Evolutionary conservation across 2,888 invertebrate species (phyloP), one percentile per base, ranked within the genome.

Genomic region (Cerceris rybyensis): DNA sequence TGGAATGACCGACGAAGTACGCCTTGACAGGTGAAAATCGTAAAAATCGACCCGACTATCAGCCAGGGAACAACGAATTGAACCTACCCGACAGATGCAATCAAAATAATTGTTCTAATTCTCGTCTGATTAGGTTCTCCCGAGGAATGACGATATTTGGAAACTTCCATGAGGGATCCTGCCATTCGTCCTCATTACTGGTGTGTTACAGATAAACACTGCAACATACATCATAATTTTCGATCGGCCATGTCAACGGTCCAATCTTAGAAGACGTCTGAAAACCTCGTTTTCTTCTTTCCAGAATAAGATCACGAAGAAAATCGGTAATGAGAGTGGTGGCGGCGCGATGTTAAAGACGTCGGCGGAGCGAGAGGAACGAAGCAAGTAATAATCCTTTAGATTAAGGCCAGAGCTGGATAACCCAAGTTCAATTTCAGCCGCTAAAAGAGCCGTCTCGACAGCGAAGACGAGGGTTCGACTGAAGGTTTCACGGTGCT

Each of bases 301-400:
- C 46, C 13, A 41, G 50, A 39, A 17, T 66, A 69, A 68, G 69
- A 63, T 63, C 54, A 14, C 42, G 50, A 60, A 57, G 42, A 75
- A 78, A 70, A 59, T 67, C 42, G 39, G 71, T 76, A 78, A 71
- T 78, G 68, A 70, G 67, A 75, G 59, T 66, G 70, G 55, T 59
- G 41, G 52, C 54, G 41, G 49, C 54, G 11, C 41, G 58, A 59
- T 52, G 59, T 49, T 59, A 52, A 64, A 70, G 64, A 50, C 39
- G 70, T 39, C 41, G 14, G 39, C 1, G 41, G 58, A 11, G 16
- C 7, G 63, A 50, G 66, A 41, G 16, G n/a, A 43, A 58, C 14
- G 70, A 63, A 73, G 68, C 70, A 72, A 83, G 84, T 79, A 81
- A 81, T 79, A 86, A 86, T 85, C 84, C 74, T 77, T 81, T 77